Conservation (phyloP, 1,140 invertebrate genomes). For the Nephotettix cincticeps region DNA sequence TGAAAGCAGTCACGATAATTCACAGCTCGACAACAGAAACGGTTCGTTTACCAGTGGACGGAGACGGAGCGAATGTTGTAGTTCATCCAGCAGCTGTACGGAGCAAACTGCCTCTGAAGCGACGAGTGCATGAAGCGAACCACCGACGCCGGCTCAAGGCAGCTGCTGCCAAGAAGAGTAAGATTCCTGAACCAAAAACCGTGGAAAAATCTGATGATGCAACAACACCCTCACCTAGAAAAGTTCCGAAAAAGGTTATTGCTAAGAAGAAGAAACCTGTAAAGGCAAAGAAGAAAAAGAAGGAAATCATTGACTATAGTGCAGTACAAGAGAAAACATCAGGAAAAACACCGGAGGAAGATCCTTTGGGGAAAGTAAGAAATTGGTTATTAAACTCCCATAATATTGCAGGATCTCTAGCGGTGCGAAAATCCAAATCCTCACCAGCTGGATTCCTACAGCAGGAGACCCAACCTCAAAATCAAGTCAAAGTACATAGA, state of each 20-base stretch:
- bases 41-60: conserved; percentile 72
- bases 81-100: conserved; percentile 69
- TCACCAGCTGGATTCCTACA: conserved; percentile 59
- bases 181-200: conserved; percentile 24
- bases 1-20: conserved; percentile 81
- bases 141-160: conserved; percentile 52
- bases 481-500: conserved; percentile 17
- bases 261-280: conserved; percentile 28
- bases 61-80: conserved; percentile 58
- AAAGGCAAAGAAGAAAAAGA: conserved; percentile 46
- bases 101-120: conserved; percentile 72
- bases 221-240: conserved; percentile 15
- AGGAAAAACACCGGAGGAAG: conserved; percentile 52
- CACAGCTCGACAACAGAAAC: conserved; percentile 83
- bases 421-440: conserved; percentile 66
- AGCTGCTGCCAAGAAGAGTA: conserved; percentile 18
- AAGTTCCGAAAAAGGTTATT: conserved; percentile 23
- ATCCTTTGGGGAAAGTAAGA: conserved; percentile 77
- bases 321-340: conserved; percentile 46
- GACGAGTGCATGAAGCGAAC: conserved; percentile 61
- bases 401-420: conserved; percentile 36
- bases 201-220: conserved; percentile 17
- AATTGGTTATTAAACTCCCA: conserved; percentile 80
- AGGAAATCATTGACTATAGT: conserved; percentile 79
- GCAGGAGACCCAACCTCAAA: conserved; percentile 16